Evolutionary conservation across 1,140 invertebrate genomes (phyloP), one percentile per base, ranked within the genome.

Genomic region (Cyrtorhinus lividipennis): DNA sequence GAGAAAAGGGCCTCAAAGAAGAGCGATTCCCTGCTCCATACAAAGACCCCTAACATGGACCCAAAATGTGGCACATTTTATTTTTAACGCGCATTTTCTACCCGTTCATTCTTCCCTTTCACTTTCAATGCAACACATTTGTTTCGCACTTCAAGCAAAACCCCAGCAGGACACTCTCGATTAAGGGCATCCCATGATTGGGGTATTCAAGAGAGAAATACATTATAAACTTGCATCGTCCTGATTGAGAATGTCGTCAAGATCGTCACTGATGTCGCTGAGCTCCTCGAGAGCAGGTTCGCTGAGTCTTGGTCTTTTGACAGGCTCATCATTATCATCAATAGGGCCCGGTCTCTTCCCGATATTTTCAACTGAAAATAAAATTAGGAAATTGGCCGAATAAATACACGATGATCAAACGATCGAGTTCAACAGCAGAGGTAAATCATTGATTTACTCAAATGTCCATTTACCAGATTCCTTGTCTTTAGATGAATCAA

Each of bases 251-350:
- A 90, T 90, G 66, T 90, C 88, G 73, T 90, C 88, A 57, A 87
- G 85, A 74, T 89, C 88, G 70, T 90, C 88, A 70, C 87, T 89
- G 30, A 90, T 89, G 73, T 90, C 88, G 73, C 88, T 90, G 2
- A 90, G 77, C 68, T 88, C 86, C 67, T 88, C 86, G 62, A 80
- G 80, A 24, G 56, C 20, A 15, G 65, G 45, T 5, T 68, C 67
- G 23, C 66, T 65, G 2, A 65, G 30, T 8, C 67, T 22, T 26
- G 66, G 24, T 25, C 65, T 65, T 59, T 68, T 68, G 2, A 48
- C 38, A 26, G 63, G 64, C 26, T 26, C 45, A 24, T 56, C 26
- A 0, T 20, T 48, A 2, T 65, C 67, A 15, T 65, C 64, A 24
- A 20, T 18, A 12, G 44, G 26, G 13, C 62, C 46, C 30, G 18